Conservation (phyloP, 1,140 invertebrate genomes). For the Drosophila takahashii region DNA sequence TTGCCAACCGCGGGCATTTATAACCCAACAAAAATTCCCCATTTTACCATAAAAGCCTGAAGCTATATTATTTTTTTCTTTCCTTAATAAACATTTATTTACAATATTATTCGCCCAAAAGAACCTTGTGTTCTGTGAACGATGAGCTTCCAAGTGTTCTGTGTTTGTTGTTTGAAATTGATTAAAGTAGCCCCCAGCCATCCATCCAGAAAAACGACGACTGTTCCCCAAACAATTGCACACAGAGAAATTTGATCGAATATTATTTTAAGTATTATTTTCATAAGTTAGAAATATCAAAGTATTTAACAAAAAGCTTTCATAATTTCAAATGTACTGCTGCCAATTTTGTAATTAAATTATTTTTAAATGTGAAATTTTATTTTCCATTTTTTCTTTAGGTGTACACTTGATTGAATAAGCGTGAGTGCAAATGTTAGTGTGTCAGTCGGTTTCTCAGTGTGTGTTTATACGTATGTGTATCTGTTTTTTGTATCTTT, state of each 20-base stretch:
- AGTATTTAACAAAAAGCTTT: too few species aligned
- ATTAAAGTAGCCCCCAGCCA: slow-evolving; percentile 70
- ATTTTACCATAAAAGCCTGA: background rate
- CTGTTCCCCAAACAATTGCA: slow-evolving; percentile 62
- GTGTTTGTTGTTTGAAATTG: slow-evolving; percentile 76
- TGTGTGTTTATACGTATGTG: slow-evolving; percentile 16
- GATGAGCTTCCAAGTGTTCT: slow-evolving; percentile 41
- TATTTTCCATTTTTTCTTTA: background rate
- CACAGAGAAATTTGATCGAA: slow-evolving; percentile 10
- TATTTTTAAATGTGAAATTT: background rate
- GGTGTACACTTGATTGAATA: slow-evolving; percentile 49
- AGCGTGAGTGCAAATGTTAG: slow-evolving; percentile 24
- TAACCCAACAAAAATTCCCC: slow-evolving; percentile 10
- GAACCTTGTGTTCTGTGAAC: slow-evolving; percentile 71
- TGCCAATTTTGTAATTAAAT: too few species aligned
- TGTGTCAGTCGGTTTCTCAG: slow-evolving; percentile 16
- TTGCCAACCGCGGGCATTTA: slow-evolving; percentile 44
- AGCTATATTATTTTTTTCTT: slow-evolving; percentile 7
- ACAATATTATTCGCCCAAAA: slow-evolving; percentile 57
- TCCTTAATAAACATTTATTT: slow-evolving; percentile 58
- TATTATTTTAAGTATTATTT: too few species aligned
- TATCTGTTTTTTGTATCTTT: slow-evolving; percentile 68
- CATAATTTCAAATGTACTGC: too few species aligned
- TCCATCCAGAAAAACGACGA: slow-evolving; percentile 42
- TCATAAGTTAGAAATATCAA: too few species aligned